These are phyloP conservation scores for Phyllotis vaccarum DNA, from an alignment of 2,797 vertebrate genomes.

Conservation along the genomic window DNA sequence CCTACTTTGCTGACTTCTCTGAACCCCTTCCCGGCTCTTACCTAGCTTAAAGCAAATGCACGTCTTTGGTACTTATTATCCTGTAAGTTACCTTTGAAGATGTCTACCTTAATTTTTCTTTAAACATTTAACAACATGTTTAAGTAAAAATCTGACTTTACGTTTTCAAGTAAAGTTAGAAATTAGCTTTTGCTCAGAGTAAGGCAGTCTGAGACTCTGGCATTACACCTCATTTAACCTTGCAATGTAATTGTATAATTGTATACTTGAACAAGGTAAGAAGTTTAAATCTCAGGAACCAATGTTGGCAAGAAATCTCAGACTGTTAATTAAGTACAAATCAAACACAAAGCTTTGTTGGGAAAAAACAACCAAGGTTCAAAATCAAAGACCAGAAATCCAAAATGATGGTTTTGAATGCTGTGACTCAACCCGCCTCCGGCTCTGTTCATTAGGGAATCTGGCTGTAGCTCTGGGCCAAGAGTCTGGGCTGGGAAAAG, in stretches of 20 bases:
- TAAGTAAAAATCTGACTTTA: neutral
- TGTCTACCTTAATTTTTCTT: constrained; percentile 15
- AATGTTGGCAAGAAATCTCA: constrained; percentile 25
- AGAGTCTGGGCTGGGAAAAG: neutral
- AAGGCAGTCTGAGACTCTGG: neutral
- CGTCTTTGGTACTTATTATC: neutral
- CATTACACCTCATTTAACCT: neutral
- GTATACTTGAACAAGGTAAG: constrained; percentile 6
- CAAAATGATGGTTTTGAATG: accelerated
- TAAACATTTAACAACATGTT: constrained; percentile 25
- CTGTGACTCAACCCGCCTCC: neutral
- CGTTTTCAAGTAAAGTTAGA: constrained; percentile 18
- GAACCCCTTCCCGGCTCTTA: neutral
- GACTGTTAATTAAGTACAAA: constrained; percentile 57
- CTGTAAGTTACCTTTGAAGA: neutral
- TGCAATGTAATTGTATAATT: neutral
- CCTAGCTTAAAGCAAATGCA: neutral
- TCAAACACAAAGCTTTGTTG: constrained; percentile 28
- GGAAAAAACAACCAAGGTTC: neutral
- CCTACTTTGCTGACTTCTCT: neutral
- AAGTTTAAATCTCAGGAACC: constrained; percentile 35
- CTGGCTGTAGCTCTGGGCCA: neutral
- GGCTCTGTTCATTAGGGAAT: neutral
- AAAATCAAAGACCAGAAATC: constrained; percentile 44
- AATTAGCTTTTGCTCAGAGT: constrained; percentile 5